phyloP scores from a whole-genome alignment of 2,113 vertebrate species.

The Tor tambroides region DNA sequence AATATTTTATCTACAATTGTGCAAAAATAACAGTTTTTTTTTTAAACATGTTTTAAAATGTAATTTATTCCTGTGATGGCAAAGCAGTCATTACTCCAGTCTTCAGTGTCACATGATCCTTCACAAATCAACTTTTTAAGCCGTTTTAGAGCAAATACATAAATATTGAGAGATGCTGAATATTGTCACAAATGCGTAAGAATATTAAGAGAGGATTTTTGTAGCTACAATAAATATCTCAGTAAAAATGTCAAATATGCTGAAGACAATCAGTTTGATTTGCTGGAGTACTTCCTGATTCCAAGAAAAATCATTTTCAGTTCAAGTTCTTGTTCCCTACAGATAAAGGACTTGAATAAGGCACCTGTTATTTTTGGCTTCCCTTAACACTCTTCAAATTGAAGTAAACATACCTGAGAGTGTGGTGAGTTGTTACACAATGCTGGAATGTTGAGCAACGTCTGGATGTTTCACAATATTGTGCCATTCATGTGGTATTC shows the following conservation, averaged over 20 bases:
- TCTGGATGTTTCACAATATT: constrained; percentile 7
- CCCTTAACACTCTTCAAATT: neutral
- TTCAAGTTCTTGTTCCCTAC: neutral
- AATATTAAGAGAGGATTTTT: neutral
- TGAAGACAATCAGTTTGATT: neutral
- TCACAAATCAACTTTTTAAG: neutral
- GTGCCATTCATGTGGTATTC: neutral
- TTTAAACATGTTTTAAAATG: too few species aligned
- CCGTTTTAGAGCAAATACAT: neutral
- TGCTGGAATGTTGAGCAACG: constrained; percentile 1
- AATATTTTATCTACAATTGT: too few species aligned
- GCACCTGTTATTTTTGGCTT: neutral
- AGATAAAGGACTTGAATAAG: constrained; percentile 1
- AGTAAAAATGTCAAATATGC: neutral
- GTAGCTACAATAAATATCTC: neutral
- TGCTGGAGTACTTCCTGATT: neutral
- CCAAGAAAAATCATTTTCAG: neutral
- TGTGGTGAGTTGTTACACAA: neutral
- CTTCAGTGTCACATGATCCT: too few species aligned
- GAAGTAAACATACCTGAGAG: neutral
- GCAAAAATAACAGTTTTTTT: too few species aligned
- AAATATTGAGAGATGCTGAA: neutral
- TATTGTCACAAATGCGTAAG: neutral
- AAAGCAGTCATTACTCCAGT: too few species aligned
- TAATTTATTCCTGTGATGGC: too few species aligned